Conservation (phyloP, 2,797 vertebrate species). For the Agapornis canus region DNA sequence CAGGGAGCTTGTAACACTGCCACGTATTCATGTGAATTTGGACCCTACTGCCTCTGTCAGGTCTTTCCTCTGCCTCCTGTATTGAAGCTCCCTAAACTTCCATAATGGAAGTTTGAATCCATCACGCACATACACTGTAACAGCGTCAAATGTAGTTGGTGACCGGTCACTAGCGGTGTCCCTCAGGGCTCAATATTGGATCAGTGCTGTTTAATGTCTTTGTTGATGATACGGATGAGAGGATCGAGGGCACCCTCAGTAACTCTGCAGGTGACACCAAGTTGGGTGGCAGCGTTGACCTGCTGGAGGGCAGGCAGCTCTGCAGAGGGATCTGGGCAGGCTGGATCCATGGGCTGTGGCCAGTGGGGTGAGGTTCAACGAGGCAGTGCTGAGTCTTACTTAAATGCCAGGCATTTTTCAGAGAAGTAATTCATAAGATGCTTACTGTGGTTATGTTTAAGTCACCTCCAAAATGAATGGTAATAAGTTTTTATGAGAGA, state of each 20-base stretch:
- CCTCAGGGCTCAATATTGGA: not conserved
- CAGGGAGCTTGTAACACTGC: not conserved
- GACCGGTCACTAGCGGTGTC: not conserved
- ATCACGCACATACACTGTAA: fast-evolving
- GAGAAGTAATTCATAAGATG: not conserved
- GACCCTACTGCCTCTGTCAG: not conserved
- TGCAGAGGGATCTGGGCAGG: not conserved
- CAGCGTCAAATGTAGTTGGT: not conserved
- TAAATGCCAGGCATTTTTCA: not conserved
- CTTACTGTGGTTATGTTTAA: not conserved
- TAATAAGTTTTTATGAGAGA: not conserved
- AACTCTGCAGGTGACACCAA: not conserved
- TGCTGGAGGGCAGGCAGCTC: not conserved
- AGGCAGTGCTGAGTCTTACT: not conserved
- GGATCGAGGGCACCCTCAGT: not conserved
- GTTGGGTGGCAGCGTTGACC: not conserved
- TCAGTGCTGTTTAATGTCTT: not conserved
- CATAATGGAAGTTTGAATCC: not conserved
- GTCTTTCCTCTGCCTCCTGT: not conserved
- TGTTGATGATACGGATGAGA: not conserved
- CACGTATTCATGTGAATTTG: not conserved
- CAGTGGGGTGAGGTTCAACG: not conserved
- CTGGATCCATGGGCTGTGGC: not conserved
- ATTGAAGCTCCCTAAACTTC: not conserved
- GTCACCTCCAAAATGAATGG: not conserved